phyloP scores from a whole-genome alignment of 2,113 vertebrate genomes.

The Recurvirostra avosetta region DNA sequence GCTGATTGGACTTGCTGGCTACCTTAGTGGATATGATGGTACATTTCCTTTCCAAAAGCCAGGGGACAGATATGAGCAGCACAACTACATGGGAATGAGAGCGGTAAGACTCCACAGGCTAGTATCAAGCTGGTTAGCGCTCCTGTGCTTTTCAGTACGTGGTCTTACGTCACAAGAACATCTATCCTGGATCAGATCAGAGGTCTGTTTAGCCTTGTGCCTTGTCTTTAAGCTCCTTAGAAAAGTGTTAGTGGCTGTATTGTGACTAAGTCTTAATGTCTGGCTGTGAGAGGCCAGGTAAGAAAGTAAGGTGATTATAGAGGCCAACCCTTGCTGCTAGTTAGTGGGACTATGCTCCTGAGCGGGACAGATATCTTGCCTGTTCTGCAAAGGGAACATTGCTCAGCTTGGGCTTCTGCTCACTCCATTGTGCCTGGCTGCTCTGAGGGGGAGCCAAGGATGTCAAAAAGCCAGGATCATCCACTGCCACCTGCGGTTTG shows the following conservation, averaged over 20 bases:
- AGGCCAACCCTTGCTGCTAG: neutral
- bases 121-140: neutral
- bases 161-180: neutral
- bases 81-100: constrained; percentile 95
- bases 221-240: neutral
- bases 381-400: neutral
- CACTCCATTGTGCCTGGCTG: neutral
- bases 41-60: constrained; percentile 94
- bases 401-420: neutral
- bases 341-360: neutral
- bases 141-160: neutral
- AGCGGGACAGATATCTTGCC: neutral
- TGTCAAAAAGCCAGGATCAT: neutral
- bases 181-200: neutral
- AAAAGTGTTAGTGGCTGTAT: neutral
- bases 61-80: constrained; percentile 92
- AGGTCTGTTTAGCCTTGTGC: neutral
- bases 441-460: neutral
- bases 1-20: constrained; percentile 94
- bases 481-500: neutral
- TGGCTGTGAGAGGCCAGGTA: neutral
- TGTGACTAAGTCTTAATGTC: neutral
- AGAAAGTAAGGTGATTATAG: neutral
- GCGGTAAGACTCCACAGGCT: constrained; percentile 78
- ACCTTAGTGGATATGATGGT: constrained; percentile 92